phyloP scores from a whole-genome alignment of 2,888 invertebrate species.

The Sphaerophoria taeniata region DNA sequence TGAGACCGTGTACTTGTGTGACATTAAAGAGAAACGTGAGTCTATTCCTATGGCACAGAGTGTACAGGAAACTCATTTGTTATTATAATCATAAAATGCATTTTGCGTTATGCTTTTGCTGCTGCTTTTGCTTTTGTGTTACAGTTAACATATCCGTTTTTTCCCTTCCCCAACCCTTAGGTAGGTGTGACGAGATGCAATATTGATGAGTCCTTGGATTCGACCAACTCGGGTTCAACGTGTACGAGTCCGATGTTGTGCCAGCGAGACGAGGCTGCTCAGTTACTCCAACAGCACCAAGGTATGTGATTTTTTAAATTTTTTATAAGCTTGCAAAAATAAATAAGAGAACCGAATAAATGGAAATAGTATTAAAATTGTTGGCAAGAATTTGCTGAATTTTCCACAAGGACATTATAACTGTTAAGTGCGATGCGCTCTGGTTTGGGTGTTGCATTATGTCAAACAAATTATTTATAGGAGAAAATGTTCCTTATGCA shows the following conservation, averaged over 20 bases:
- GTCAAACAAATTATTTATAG: too few species aligned
- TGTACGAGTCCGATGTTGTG: slow-evolving; percentile 82
- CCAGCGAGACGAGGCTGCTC: slow-evolving; percentile 81
- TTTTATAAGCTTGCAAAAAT: not conserved
- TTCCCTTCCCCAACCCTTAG: slow-evolving; percentile 72
- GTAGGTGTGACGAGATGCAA: slow-evolving; percentile 83
- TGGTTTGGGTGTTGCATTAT: too few species aligned
- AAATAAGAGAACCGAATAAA: not conserved
- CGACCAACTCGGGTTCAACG: slow-evolving; percentile 82
- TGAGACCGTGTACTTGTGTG: not conserved
- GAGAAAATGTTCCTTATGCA: too few species aligned
- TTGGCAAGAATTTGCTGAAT: not conserved
- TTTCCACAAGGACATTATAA: slow-evolving; percentile 14
- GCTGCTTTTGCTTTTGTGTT: slow-evolving; percentile 16
- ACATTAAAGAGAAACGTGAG: slow-evolving; percentile 3
- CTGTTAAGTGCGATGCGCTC: not conserved
- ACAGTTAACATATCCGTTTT: too few species aligned
- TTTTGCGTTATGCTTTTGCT: slow-evolving; percentile 30
- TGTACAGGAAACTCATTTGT: slow-evolving; percentile 43
- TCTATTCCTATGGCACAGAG: slow-evolving; percentile 16
- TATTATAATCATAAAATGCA: slow-evolving; percentile 51
- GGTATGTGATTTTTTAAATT: slow-evolving; percentile 51
- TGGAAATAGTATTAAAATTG: not conserved
- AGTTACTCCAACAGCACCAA: slow-evolving; percentile 79
- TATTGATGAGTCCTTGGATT: slow-evolving; percentile 82